Base-by-base conservation (phyloP, 2,888 invertebrate species). In the Acleris cristana region DNA sequence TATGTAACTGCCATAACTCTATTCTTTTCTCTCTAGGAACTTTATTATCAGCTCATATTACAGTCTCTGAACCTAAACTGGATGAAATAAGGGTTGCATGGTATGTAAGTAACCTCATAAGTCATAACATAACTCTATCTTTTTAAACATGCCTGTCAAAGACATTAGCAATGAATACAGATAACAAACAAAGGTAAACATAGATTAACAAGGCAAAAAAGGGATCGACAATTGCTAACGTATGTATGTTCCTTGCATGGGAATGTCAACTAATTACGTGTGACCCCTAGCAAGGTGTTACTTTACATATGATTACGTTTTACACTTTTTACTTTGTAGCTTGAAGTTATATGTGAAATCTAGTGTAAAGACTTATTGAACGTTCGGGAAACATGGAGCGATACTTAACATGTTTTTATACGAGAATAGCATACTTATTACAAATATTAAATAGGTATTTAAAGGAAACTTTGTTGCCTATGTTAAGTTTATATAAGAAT, bases 221-320 rank as follows among this genome's bases (percentile, higher is more conserved):
- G 45, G 19, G 26, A 23, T 48, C 48, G 53, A 34, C 62, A 58
- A 58, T 67, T 58, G 53, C 62, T 26, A 48, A 52, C 48, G 56
- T 61, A 67, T 48, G 57, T 67, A 51, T 57, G 57, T 57, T 62
- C 52, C 56, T 67, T 62, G 66, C 57, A 45, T 66, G 62, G 56
- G 57, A 67, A 67, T 48, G 16, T 61, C 56, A 52, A 48, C 52
- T 58, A 62, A 53, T 34, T 44, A 52, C 23, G 40, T 40, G 40
- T 40, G 57, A 53, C 53, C 56, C 61, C 44, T 57, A 58, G 57
- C 52, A 59, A 59, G 53, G 53, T 65, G 48, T 44, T 65, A 52
- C 53, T 59, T 65, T 53, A 45, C 64, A 59, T 65, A 48, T 54
- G 21, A 65, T 52, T 66, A 61, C 51, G 45, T 52, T 30, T 19